Evolutionary conservation across 2,113 vertebrate species (phyloP).

Genomic region (Acrocephalus kingi): DNA sequence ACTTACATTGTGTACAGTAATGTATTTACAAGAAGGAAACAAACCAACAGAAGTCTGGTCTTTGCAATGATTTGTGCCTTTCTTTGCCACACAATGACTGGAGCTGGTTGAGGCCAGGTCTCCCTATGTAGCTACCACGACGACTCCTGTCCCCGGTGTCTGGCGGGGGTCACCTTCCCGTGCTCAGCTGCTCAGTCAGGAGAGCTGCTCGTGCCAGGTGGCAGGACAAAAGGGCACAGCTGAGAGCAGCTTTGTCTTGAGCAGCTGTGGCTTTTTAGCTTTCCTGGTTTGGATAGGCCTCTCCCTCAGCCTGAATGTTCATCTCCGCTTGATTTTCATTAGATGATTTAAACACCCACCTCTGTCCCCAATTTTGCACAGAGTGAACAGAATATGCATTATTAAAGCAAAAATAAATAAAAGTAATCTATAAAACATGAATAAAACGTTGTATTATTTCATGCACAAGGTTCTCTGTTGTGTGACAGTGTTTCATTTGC

Average conservation of each 20-base stretch:
- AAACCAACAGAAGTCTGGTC: constrained; percentile 73
- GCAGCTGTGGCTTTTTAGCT: constrained; percentile 70
- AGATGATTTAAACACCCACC: constrained; percentile 68
- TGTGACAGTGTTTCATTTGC: constrained; percentile 64
- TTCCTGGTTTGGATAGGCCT: constrained; percentile 65
- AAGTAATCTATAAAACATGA: constrained; percentile 75
- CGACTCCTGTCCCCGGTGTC: constrained; percentile 35
- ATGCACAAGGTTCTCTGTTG: constrained; percentile 47
- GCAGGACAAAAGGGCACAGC: constrained; percentile 35
- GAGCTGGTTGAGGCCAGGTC: constrained; percentile 71
- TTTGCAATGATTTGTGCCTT: constrained; percentile 84
- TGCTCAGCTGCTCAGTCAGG: constrained; percentile 41
- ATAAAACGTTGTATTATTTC: constrained; percentile 78
- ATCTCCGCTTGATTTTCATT: constrained; percentile 77
- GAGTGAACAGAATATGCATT: constrained; percentile 81
- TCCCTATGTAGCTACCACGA: constrained; percentile 68
- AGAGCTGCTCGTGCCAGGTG: constrained; percentile 30
- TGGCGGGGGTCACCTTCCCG: constrained; percentile 63
- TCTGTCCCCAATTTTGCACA: constrained; percentile 77
- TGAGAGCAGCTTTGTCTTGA: constrained; percentile 58
- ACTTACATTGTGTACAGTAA: constrained; percentile 70
- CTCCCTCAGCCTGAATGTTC: constrained; percentile 73
- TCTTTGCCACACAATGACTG: constrained; percentile 79
- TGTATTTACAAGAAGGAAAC: constrained; percentile 72
- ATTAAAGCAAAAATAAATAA: constrained; percentile 82